These are phyloP conservation scores for Montipora capricornis DNA, from an alignment of 64 coral and sea anemone species.

Conservation along the genomic window DNA sequence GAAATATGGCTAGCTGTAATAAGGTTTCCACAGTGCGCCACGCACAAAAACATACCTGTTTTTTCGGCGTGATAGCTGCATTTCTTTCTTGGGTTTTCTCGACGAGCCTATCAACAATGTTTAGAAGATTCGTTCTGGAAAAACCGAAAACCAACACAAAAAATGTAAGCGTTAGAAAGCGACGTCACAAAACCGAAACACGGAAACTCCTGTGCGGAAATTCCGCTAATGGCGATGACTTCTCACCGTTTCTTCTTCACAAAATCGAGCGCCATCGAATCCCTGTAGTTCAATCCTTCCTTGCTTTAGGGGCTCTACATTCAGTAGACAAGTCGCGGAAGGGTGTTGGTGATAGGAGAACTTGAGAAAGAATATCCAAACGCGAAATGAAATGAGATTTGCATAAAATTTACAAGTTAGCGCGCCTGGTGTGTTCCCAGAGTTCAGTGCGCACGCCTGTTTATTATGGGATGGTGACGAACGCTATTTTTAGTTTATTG, in stretches of 20 bases:
- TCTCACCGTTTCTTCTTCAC: constrained; percentile 70
- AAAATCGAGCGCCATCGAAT: constrained; percentile 24
- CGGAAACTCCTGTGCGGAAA: constrained; percentile 77
- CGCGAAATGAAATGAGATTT: constrained; percentile 47
- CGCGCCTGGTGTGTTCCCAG: constrained; percentile 51
- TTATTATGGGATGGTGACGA: constrained; percentile 33
- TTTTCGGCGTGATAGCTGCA: neutral
- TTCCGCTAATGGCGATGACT: constrained; percentile 1
- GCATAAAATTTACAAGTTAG: constrained; percentile 69
- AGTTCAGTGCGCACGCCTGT: neutral
- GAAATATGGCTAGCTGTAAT: neutral
- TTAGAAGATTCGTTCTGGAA: constrained; percentile 48
- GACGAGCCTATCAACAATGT: constrained; percentile 50
- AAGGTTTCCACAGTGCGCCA: neutral
- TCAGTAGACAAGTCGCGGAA: constrained; percentile 4
- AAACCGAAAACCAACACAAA: constrained; percentile 38
- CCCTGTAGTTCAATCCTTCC: neutral
- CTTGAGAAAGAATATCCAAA: constrained; percentile 53
- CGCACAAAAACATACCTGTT: constrained; percentile 23
- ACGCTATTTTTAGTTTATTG: constrained; percentile 14
- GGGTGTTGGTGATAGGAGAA: constrained; percentile 45
- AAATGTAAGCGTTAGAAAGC: constrained; percentile 46
- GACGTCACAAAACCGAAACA: constrained; percentile 88
- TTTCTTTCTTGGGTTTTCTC: constrained; percentile 6
- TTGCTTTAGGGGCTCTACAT: constrained; percentile 3